Evolutionary conservation across 2,797 vertebrate genomes (phyloP), one percentile per base, ranked within the genome.

Genomic region (Chaetophractus vellerosus): DNA sequence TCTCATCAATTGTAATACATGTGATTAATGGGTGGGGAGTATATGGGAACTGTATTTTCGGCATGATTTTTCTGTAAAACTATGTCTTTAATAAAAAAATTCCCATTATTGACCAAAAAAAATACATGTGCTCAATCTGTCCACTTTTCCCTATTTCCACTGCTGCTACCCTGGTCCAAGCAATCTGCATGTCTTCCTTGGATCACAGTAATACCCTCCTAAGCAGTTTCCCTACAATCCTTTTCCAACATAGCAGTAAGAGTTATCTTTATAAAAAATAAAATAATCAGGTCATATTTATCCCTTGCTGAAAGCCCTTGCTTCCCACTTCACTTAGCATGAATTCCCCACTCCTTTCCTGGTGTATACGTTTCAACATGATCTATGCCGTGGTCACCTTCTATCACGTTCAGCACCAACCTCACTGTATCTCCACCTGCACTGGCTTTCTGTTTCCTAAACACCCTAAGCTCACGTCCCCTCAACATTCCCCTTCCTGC

Each of bases 261-360:
- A 74, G 12, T 66, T 59, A 86, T 31, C 36, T 89, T 61, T 69
- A 91, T 33, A 71, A 90, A 71, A 85, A 91, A 69, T 8, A 45
- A 45, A 45, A 45, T 72, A 74, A 64, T 55, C 11, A 66, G 38
- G 80, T 89, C 36, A 4, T 75, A 52, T 45, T 69, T 63, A 38
- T 52, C 21, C 9, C 28, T n/a, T 61, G 38, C 38, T 89, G 79
- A 55, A 86, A 74, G 15, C 59, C 68, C 82, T 72, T 89, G 16
- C 24, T 78, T 83, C 33, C 36, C 55, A 52, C 81, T 23, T 71
- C 55, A 80, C 6, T 86, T 90, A 59, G 23, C 87, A 68, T 28
- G 59, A 57, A 68, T 52, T 48, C 28, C 28, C 28, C 48, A 9
- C 41, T 26, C 85, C 23, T 64, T 31, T 9, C 4, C 10, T 45